A percentile compares a stretch with the other conserved stretches of the same genome.
These are phyloP conservation scores for Drosophila kuntzei DNA, from an alignment of 2,888 invertebrate species.

Conservation along the genomic window DNA sequence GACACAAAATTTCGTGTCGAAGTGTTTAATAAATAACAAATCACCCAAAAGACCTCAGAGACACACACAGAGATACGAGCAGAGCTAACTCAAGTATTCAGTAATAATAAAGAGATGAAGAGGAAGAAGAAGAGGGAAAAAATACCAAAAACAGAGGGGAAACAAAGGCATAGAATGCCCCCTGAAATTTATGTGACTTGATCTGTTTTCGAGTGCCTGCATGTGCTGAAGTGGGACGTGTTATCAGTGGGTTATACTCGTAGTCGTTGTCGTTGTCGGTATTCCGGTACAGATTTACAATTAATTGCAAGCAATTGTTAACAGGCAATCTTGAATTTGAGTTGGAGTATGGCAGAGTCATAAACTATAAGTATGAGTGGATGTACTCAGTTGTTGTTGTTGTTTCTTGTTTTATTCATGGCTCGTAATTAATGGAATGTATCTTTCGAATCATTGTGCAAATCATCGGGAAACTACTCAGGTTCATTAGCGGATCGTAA, in stretches of 20 bases:
- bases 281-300: conserved; percentile 63
- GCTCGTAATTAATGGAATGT: conserved; percentile 50
- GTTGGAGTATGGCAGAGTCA: conserved; percentile 8
- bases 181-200: conserved; percentile 56
- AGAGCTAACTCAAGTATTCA: conserved; percentile 34
- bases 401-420: conserved; percentile 24
- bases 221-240: conserved; percentile 45
- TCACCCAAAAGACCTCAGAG: conserved; percentile 55
- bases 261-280: not conserved
- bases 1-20: conserved; percentile 49
- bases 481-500: conserved; percentile 64
- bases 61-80: conserved; percentile 18
- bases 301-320: conserved; percentile 65
- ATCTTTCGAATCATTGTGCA: conserved; percentile 43
- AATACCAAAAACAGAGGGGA: not conserved
- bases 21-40: conserved; percentile 73
- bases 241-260: conserved; percentile 44
- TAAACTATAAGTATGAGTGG: conserved; percentile 22
- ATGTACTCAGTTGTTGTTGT: conserved; percentile 16
- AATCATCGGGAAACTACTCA: conserved; percentile 49
- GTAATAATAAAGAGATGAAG: conserved; percentile 33
- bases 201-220: conserved; percentile 60
- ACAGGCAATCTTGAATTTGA: conserved; percentile 26
- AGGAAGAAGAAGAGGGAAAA: not conserved
- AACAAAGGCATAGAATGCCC: conserved; percentile 35